Evolutionary conservation across 2,113 vertebrate species (phyloP).

Genomic region (Ornithorhynchus anatinus): DNA sequence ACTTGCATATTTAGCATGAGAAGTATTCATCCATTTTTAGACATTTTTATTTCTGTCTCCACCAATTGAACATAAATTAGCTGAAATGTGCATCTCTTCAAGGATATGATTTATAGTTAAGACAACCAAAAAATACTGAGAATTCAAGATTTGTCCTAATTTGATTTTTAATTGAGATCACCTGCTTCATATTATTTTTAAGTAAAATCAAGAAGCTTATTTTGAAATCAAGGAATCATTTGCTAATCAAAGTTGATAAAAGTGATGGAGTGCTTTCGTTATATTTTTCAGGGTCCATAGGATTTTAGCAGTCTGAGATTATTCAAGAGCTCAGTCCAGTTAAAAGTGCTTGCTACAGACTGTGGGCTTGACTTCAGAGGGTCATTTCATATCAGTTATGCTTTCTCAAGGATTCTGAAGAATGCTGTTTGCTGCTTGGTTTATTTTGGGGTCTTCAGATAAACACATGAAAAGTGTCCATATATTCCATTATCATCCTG

Average conservation of each 20-base stretch:
- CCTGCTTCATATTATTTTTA: constrained; percentile 26
- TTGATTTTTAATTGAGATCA: constrained; percentile 34
- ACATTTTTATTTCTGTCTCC: constrained; percentile 18
- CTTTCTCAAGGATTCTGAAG: not conserved
- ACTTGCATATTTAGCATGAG: not conserved
- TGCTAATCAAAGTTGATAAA: constrained; percentile 19
- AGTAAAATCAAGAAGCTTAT: constrained; percentile 27
- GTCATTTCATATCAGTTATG: not conserved
- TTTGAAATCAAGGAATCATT: constrained; percentile 20
- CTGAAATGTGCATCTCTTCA: constrained; percentile 24
- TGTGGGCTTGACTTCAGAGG: not conserved
- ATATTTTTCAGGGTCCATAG: not conserved
- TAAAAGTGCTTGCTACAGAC: not conserved
- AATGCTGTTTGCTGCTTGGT: not conserved
- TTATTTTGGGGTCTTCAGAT: not conserved
- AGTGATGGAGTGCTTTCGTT: not conserved
- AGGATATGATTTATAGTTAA: constrained; percentile 27
- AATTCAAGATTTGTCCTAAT: constrained; percentile 12
- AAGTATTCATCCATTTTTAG: constrained; percentile 16
- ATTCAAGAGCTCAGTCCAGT: not conserved
- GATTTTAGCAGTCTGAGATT: not conserved
- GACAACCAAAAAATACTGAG: not conserved
- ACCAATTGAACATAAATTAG: not conserved
- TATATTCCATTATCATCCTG: not conserved
- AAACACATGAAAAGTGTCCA: not conserved